phyloP scores from a whole-genome alignment of 2,888 invertebrate species.

The Leistus spinibarbis region DNA sequence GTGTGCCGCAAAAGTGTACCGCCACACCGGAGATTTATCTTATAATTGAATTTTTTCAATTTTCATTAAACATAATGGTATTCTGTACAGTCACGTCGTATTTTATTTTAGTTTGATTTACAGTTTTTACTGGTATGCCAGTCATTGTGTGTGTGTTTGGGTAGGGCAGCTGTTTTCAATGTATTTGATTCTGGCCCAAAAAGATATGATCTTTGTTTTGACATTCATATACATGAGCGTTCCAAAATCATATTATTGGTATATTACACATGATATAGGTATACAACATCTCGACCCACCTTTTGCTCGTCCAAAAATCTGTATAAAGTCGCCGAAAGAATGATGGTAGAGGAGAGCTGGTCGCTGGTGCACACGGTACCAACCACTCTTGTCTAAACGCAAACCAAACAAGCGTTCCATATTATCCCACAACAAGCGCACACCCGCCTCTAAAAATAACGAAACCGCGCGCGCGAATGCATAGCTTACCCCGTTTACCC shows the following conservation, averaged over 20 bases:
- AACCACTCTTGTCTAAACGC: slow-evolving; percentile 43
- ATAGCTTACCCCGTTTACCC: slow-evolving; percentile 50
- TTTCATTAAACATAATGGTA: no score
- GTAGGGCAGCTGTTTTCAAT: not conserved
- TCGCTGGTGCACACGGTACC: slow-evolving; percentile 52
- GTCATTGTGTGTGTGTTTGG: not conserved
- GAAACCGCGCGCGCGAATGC: slow-evolving; percentile 32
- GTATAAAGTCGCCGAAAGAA: slow-evolving; percentile 26
- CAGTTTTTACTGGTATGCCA: not conserved
- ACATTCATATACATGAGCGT: not conserved
- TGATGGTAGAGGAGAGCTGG: not conserved
- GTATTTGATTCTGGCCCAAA: not conserved
- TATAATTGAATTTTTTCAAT: no score
- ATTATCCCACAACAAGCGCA: slow-evolving; percentile 43
- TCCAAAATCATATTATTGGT: not conserved
- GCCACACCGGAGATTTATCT: no score
- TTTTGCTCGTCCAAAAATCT: slow-evolving; percentile 39
- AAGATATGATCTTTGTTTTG: not conserved
- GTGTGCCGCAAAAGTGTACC: no score
- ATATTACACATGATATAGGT: not conserved
- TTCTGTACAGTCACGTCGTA: not conserved
- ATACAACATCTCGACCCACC: slow-evolving; percentile 45
- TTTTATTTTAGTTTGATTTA: not conserved
- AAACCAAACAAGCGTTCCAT: slow-evolving; percentile 48
- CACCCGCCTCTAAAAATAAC: slow-evolving; percentile 58